Conservation (phyloP, 2,797 vertebrate genomes). For the Linurgus olivaceus region DNA sequence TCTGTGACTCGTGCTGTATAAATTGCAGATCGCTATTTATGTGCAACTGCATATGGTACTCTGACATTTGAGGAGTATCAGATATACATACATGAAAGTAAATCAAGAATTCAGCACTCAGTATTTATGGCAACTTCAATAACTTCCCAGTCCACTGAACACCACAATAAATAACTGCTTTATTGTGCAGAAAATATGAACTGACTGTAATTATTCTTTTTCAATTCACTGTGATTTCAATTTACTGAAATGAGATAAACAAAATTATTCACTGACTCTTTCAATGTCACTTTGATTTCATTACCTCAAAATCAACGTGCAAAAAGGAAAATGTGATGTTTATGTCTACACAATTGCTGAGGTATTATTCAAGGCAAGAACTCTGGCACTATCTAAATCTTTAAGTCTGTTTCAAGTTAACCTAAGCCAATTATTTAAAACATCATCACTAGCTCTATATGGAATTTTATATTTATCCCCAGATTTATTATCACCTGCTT, state of each 20-base stretch:
- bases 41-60: not conserved
- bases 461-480: not conserved
- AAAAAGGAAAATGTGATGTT: not conserved
- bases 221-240: not conserved
- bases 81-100: not conserved
- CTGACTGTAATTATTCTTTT: not conserved
- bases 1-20: not conserved
- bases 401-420: not conserved
- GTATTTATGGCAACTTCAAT: slow-evolving; percentile 7
- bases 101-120: slow-evolving; percentile 25
- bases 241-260: not conserved
- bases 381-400: not conserved
- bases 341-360: not conserved
- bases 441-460: not conserved
- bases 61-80: slow-evolving; percentile 26
- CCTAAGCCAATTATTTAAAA: not conserved
- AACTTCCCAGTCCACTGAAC: slow-evolving; percentile 9
- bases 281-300: not conserved
- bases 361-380: not conserved
- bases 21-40: not conserved
- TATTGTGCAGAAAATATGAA: not conserved
- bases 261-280: not conserved
- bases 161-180: not conserved
- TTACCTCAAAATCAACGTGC: not conserved
- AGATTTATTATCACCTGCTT: not conserved